Percentiles rank a stretch among this genome's conserved stretches.
Evolutionary conservation across 2,888 invertebrate genomes (phyloP).

Genomic region (Tipula unca): DNA sequence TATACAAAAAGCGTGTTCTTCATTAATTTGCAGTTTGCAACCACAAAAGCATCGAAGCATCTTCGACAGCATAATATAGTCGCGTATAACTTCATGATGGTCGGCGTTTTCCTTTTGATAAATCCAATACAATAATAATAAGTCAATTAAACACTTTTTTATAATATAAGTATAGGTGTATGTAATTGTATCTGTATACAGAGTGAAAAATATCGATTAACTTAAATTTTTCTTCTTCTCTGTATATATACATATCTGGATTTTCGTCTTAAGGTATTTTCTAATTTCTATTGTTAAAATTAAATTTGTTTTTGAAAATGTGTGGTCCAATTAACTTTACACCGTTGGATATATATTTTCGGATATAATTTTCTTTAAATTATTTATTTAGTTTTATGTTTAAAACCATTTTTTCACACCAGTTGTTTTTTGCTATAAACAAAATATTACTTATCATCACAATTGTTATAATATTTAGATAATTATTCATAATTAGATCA

Average conservation of each 20-base stretch:
- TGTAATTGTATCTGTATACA: too few relatives aligned
- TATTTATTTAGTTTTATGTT: neutral
- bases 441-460: neutral
- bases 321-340: constrained; percentile 17
- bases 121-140: neutral
- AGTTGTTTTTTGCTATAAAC: neutral
- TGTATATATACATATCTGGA: neutral
- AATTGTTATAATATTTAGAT: neutral
- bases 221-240: neutral
- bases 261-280: neutral
- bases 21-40: neutral
- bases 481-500: neutral
- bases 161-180: neutral
- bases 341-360: constrained; percentile 15
- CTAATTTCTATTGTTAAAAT: neutral
- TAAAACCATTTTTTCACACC: neutral
- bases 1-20: too few relatives aligned
- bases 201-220: neutral
- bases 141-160: constrained; percentile 2
- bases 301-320: neutral
- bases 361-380: neutral
- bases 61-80: too few relatives aligned
- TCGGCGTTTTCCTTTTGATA: neutral
- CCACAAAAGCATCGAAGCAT: neutral
- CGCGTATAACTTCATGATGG: neutral